Conservation (phyloP, 2,113 vertebrate species). For the Megaceryle maxima region DNA sequence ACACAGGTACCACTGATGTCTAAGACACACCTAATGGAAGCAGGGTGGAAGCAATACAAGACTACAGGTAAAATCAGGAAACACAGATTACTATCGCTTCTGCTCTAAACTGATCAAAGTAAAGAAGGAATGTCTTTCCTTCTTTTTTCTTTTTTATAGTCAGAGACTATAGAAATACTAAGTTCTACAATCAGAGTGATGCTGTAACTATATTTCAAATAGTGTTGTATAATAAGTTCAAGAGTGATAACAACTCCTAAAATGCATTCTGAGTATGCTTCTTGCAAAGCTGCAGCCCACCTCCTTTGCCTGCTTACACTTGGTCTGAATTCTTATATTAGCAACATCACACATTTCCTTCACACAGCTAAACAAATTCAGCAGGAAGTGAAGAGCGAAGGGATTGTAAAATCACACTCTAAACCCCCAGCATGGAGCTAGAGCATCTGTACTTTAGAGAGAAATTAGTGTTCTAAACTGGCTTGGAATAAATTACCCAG, state of each 20-base stretch:
- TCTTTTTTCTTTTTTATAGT: too few species aligned
- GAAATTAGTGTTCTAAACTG: neutral
- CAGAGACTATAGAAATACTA: neutral
- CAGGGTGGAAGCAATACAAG: neutral
- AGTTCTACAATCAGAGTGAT: neutral
- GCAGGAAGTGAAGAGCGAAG: neutral
- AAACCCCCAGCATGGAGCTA: neutral
- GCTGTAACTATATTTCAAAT: neutral
- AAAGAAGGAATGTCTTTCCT: neutral
- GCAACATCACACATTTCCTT: neutral
- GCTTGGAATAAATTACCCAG: neutral
- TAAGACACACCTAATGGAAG: neutral
- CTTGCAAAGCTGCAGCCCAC: neutral
- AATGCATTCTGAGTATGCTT: neutral
- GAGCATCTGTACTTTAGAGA: neutral
- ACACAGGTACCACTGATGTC: neutral
- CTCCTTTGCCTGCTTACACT: neutral
- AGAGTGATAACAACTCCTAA: neutral
- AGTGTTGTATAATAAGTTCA: neutral
- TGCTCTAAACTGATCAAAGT: neutral
- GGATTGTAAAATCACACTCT: constrained; percentile 16
- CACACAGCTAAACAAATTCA: neutral
- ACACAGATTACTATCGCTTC: neutral
- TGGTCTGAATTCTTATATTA: neutral
- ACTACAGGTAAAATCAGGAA: neutral